Base-by-base conservation (phyloP, 1,140 invertebrate genomes). In the Calephelis virginiensis region DNA sequence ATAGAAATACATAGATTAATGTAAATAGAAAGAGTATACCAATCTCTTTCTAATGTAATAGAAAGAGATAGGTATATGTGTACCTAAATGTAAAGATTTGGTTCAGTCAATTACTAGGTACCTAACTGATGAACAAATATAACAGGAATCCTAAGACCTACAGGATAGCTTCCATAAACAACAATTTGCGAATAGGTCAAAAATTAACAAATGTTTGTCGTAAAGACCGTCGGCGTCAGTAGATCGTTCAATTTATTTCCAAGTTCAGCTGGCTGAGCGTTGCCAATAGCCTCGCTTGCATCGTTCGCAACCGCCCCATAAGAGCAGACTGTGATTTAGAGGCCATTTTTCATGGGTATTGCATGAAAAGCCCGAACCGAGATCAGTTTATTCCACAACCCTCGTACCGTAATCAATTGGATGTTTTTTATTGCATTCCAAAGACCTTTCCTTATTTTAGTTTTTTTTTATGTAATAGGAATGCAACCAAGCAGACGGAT, bases 311-410 rank as follows among this genome's bases (percentile, higher is more conserved):
- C 56, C 69, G 61, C 69, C 69, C 61, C 66, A 49, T 56, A 56
- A 56, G 59, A 49, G 59, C 59, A 70, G 73, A 53, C 43, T 63
- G 66, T 71, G 69, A 71, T 71, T 71, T 71, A 71, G 66, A 56
- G 69, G 68, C 72, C 69, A 78, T 81, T 77, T 83, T 77, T 78
- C 78, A 81, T 80, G 69, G 73, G 78, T 78, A 79, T 74, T 77
- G 75, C 78, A 80, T 73, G 66, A 28, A 56, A 68, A 61, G 56
- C 48, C 47, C 67, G 68, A 69, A 69, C 47, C 49, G 48, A 61
- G 65, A 72, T 69, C 68, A 66, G 64, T 66, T 69, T 72, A 64
- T 53, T 53, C 64, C 62, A 61, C 47, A 69, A 47, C 43, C 65
- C 12, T 61, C 40, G 59, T 56, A 43, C 65, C 59, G 66, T 67